Base-by-base conservation (phyloP, 2,797 vertebrate species). In the Helarctos malayanus region DNA sequence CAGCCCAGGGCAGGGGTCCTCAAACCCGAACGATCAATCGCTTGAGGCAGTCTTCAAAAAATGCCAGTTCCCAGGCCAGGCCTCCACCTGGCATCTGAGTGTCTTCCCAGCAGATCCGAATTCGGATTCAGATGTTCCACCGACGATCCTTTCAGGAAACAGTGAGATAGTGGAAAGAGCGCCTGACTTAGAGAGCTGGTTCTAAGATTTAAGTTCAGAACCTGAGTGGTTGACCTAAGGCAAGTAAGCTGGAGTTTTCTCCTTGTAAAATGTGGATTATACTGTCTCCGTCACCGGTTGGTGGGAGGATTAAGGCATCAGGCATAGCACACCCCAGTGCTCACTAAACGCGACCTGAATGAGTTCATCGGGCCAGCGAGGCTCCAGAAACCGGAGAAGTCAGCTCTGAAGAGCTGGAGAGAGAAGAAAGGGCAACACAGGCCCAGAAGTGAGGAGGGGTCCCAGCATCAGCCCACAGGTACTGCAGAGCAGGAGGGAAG, bases 151-250 rank as follows among this genome's bases (percentile, higher is more conserved):
- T 56, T 82, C 91, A 52, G 69, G 69, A 82, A 95, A 89, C 9
- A 68, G 56, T 21, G 27, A 56, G 21, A 57, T 0, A 32, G 14
- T 73, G 68, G 45, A 75, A 75, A 81, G 59, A 81, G 71, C 25
- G 32, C 49, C 59, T 69, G 80, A 47, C 59, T 75, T 15, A 49
- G 12, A 75, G 49, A 69, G 32, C 84, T 12, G 15, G 35, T 82
- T 91, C 78, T 83, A 63, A 88, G 83, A 41, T 32, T 63, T 49
- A 41, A 16, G 61, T 78, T 97, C 87, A 71, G 49, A 87, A 57
- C 76, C 78, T 52, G 56, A 79, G 56, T 2, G n/a, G 32, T 23
- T 45, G 47, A 35, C 38, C n/a, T 45, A 41, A n/a, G 71, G 56
- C 82, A 63, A 81, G 61, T 12, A 47, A 88, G 52, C 3, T 9